Base-by-base conservation (phyloP, 2,113 vertebrate genomes). In the Psophia crepitans region DNA sequence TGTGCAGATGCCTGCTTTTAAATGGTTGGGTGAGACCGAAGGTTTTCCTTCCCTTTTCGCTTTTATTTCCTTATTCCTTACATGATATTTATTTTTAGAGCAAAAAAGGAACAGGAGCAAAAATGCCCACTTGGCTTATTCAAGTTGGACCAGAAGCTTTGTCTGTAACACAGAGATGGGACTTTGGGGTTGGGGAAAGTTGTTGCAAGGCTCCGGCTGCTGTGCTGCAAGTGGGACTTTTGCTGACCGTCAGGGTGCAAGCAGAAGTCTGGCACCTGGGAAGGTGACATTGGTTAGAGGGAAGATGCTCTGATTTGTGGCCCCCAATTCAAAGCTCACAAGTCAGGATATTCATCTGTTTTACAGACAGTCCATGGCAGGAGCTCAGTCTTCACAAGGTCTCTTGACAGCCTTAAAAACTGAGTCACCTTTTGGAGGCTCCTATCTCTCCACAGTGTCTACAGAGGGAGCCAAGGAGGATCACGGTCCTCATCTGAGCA, bases 41-140 rank as follows among this genome's bases (percentile, higher is more conserved):
- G 76, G 80, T 73, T 66, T 58, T 54, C 28, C 33, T 94, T 96
- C 92, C 61, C 23, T 71, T 97, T 92, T 87, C 92, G 89, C 84
- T 95, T 89, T 92, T 89, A 89, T 82, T 95, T 97, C 92, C 96
- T 91, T 76, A 65, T 90, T 90, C 57, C 32, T 89, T 63, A 49
- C 24, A 53, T 2, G 0, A 58, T 12, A 51, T 6, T 63, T 89
- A 84, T 69, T 81, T 92, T 79, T 68, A 77, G 49, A 93, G 30
- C 0, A 2, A 54, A 54, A 81, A 84, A 53, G 56, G 23, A 95
- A 90, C 58, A 54, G 14, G 27, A 87, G 32, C 8, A 12, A 75
- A 94, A 93, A 14, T 5, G 22, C 12, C 61, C 1, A 0, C 33
- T 71, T 82, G 68, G 14, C 33, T 71, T 69, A 39, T 32, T 79